A percentile compares a stretch with the other conserved stretches of the same genome.
These are phyloP conservation scores for Priocnemis perturbator DNA, from an alignment of 2,888 invertebrate species.

Conservation along the genomic window DNA sequence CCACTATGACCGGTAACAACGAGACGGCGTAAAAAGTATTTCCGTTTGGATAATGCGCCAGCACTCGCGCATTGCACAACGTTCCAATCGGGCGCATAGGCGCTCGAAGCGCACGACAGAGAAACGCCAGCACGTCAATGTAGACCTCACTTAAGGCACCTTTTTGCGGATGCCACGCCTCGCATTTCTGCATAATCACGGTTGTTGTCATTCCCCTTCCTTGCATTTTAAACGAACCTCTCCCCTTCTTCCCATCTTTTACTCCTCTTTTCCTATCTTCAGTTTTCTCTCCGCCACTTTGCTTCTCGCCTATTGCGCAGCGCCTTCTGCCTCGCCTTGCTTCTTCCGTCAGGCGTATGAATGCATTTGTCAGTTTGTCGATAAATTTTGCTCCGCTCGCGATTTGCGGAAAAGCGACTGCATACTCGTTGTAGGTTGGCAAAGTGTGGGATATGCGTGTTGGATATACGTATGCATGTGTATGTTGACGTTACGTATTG, in stretches of 20 bases:
- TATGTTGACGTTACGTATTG: too few relatives aligned
- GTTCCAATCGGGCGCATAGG: not conserved
- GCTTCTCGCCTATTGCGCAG: not conserved
- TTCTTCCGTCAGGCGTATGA: too few relatives aligned
- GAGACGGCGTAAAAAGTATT: too few relatives aligned
- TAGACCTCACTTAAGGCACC: constrained; percentile 39
- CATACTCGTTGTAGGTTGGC: too few relatives aligned
- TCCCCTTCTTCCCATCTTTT: constrained; percentile 27
- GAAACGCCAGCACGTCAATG: constrained; percentile 19
- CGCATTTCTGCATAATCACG: constrained; percentile 69
- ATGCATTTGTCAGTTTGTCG: too few relatives aligned
- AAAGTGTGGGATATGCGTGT: too few relatives aligned
- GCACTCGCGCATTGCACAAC: too few relatives aligned
- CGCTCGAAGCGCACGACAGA: not conserved
- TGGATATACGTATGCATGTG: too few relatives aligned
- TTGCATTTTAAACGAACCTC: constrained; percentile 11
- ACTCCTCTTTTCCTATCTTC: constrained; percentile 20
- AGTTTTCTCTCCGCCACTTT: constrained; percentile 7
- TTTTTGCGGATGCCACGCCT: constrained; percentile 65
- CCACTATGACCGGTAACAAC: too few relatives aligned
- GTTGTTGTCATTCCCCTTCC: constrained; percentile 57
- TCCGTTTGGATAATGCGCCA: too few relatives aligned
- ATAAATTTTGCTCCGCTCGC: too few relatives aligned
- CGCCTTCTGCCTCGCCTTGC: not conserved
- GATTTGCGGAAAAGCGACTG: too few relatives aligned